Evolutionary conservation across 2,113 vertebrate genomes (phyloP).

Genomic region (Corythornis vintsioides): DNA sequence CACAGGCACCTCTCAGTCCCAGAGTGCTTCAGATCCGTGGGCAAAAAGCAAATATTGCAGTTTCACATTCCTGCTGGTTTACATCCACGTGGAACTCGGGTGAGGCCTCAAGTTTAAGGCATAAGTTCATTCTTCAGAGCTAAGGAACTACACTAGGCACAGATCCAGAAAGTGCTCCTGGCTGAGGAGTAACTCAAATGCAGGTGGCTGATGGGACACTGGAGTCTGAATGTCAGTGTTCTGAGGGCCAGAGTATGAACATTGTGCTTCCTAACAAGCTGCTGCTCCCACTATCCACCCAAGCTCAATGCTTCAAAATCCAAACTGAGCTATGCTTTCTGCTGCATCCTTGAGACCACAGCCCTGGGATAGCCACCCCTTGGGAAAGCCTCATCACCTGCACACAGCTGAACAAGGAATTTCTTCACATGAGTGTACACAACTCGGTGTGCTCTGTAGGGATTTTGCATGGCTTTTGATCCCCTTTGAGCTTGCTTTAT

Average conservation of each 20-base stretch:
- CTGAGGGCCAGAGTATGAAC: neutral
- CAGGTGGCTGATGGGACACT: neutral
- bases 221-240: neutral
- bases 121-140: neutral
- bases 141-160: neutral
- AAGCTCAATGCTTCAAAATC: neutral
- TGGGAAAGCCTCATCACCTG: neutral
- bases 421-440: neutral
- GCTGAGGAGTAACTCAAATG: constrained; percentile 13
- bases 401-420: neutral
- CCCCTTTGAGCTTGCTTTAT: neutral
- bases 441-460: too few relatives aligned
- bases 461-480: neutral
- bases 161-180: constrained; percentile 16
- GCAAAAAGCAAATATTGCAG: neutral
- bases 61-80: constrained; percentile 15
- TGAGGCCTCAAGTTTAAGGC: neutral
- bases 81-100: neutral
- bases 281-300: neutral
- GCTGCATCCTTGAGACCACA: accelerated
- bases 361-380: neutral
- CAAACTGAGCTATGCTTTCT: neutral
- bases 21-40: neutral
- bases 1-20: neutral
- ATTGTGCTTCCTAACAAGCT: neutral